phyloP scores from a whole-genome alignment of 2,797 vertebrate species.

The Erethizon dorsatum region DNA sequence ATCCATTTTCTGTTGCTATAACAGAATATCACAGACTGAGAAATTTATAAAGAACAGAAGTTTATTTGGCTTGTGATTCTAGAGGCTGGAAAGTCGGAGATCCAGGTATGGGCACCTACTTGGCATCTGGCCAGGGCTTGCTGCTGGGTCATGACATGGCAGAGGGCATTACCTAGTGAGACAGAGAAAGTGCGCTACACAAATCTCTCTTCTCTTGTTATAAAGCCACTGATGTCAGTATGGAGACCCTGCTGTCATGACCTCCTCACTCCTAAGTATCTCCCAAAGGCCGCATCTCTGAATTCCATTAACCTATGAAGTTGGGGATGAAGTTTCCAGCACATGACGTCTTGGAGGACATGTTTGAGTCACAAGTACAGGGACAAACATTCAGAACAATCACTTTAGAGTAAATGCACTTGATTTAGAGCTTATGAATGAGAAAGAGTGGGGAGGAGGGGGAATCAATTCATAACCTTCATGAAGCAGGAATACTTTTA shows the following conservation, averaged over 20 bases:
- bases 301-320: background rate
- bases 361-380: background rate
- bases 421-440: conserved; percentile 35
- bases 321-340: background rate
- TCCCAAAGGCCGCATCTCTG: background rate
- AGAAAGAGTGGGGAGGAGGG: background rate
- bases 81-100: background rate
- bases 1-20: background rate
- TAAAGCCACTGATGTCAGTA: background rate
- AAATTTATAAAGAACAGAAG: background rate
- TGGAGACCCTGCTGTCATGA: no score
- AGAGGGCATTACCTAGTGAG: no score
- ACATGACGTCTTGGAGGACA: background rate
- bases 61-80: background rate
- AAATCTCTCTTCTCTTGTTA: background rate
- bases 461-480: background rate
- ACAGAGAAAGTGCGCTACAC: background rate
- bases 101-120: no score
- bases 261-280: background rate
- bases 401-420: background rate
- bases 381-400: background rate
- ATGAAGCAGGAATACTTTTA: background rate
- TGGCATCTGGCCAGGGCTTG: background rate
- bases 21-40: background rate
- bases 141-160: background rate